Evolutionary conservation across 2,888 invertebrate genomes (phyloP).

Genomic region (Meiosimyza platycephala): DNA sequence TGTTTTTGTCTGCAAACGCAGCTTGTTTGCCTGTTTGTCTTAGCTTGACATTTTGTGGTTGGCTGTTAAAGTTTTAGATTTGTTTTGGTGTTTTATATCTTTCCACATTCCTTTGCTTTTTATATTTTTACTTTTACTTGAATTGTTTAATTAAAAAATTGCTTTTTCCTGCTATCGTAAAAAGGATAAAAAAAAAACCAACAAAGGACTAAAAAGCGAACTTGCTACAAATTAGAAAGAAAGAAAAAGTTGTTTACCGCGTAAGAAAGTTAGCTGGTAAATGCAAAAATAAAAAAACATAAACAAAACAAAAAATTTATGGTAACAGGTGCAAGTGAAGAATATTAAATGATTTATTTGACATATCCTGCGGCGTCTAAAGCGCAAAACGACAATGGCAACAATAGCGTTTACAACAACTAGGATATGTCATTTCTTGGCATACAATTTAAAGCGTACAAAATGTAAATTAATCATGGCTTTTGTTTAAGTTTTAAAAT

Average conservation of each 20-base stretch:
- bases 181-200: slow-evolving; percentile 17
- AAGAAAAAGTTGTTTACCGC: not conserved
- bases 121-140: not conserved
- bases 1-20: too few relatives aligned
- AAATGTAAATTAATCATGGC: too few relatives aligned
- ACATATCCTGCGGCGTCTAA: slow-evolving; percentile 17
- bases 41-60: slow-evolving; percentile 10
- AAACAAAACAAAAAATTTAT: not conserved
- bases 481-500: too few relatives aligned
- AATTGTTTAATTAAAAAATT: slow-evolving; percentile 29
- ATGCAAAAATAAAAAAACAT: not conserved
- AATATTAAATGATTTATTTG: slow-evolving; percentile 33
- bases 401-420: too few relatives aligned
- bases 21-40: too few relatives aligned
- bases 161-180: slow-evolving; percentile 10
- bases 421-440: too few relatives aligned
- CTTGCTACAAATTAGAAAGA: not conserved
- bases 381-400: too few relatives aligned
- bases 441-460: too few relatives aligned
- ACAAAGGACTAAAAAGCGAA: not conserved
- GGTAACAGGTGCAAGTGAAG: slow-evolving; percentile 26
- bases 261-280: too few relatives aligned
- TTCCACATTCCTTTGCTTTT: too few relatives aligned
- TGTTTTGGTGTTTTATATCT: not conserved
- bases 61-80: slow-evolving; percentile 15